Evolutionary conservation across 2,113 vertebrate species (phyloP).

Genomic region (Platichthys stellatus): DNA sequence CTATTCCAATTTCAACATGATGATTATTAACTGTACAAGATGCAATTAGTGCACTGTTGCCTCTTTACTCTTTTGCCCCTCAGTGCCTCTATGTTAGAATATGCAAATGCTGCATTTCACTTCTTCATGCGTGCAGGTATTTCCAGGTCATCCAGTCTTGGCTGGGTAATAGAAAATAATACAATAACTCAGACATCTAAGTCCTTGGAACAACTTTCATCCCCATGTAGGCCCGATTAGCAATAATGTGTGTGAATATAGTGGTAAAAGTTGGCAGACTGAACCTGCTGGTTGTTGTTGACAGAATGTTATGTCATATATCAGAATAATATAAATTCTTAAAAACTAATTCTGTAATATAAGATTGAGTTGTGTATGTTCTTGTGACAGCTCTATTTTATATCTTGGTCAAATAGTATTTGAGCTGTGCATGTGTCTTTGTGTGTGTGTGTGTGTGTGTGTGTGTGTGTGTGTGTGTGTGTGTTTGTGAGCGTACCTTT

Average conservation of each 20-base stretch:
- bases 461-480: no score
- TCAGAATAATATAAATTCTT: not conserved
- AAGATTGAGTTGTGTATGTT: not conserved
- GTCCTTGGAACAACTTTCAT: conserved; percentile 35
- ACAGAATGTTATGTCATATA: not conserved
- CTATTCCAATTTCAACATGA: not conserved
- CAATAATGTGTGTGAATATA: not conserved
- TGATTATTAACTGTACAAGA: not conserved
- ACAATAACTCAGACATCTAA: conserved; percentile 28
- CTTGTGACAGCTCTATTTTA: not conserved
- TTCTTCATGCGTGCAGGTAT: not conserved
- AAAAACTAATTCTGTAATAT: not conserved
- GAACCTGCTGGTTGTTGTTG: not conserved
- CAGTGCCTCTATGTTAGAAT: not conserved
- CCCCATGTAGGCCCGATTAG: conserved; percentile 20
- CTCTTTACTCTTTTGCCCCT: not conserved
- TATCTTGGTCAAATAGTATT: not conserved
- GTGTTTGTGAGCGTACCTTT: no score
- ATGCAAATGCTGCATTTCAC: not conserved
- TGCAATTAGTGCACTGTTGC: not conserved
- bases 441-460: not conserved
- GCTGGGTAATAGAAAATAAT: conserved; percentile 26
- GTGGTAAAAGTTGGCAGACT: not conserved
- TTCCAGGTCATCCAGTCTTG: conserved; percentile 2
- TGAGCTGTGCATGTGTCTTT: not conserved